Evolutionary conservation across 2,888 invertebrate species (phyloP), one percentile per base, ranked within the genome.

Genomic region (Dascillus cervinus): DNA sequence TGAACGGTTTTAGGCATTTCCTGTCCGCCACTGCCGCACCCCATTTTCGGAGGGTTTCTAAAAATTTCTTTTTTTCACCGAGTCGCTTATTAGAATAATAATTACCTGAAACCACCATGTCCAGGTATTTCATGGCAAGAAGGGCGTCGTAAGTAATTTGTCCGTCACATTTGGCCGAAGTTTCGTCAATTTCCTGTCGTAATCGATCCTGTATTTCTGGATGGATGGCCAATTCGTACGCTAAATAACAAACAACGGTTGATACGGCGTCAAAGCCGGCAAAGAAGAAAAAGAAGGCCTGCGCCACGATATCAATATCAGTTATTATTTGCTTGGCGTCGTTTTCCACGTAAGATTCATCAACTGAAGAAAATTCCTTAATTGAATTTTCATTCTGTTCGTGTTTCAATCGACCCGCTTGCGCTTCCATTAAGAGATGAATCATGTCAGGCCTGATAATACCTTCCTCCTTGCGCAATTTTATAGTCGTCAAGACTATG

Each of bases 11-110:
- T 0, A 59, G 59, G 38, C 73, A 74, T 2, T 60, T 42, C 31
- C 76, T 59, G 45, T 76, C 75, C 43, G 67, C 44, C 1, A 69
- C 41, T 1, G 66, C 39, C 1, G 65, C 67, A 1, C 68, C 63
- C 68, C 72, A 72, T 42, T 64, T 67, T 31, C 74, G 60, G 10
- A 71, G 46, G 0, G 68, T 64, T 55, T 74, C 75, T 63, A 44
- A 13, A 37, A 40, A 23, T 22, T 22, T 11, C 13, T 8, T 3
- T 15, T 13, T 1, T n/a, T n/a, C n/a, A n/a, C n/a, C n/a, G n/a
- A n/a, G n/a, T n/a, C n/a, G n/a, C n/a, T n/a, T n/a, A n/a, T n/a
- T n/a, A n/a, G n/a, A n/a, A n/a, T n/a, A n/a, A n/a, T n/a, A 28
- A 20, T 32, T 23, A 37, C 29, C 37, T 3, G 25, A 36, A 11